phyloP scores from a whole-genome alignment of 2,797 vertebrate genomes.

The Takifugu ocellatus region DNA sequence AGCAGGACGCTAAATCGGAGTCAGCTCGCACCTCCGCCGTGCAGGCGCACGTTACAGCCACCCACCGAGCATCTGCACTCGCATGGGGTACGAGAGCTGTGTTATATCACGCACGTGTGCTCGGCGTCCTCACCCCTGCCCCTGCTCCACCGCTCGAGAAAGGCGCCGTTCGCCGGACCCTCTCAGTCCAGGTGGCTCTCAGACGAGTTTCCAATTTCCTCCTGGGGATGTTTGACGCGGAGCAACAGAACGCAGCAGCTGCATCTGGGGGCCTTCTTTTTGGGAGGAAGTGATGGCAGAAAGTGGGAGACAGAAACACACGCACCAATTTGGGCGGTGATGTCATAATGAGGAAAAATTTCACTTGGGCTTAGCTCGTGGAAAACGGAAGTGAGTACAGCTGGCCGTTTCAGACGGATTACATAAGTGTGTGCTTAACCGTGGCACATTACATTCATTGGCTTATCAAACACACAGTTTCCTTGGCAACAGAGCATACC shows the following conservation, averaged over 20 bases:
- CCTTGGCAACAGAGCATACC: conserved; percentile 69
- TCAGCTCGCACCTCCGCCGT: conserved; percentile 22
- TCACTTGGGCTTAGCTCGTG: conserved; percentile 20
- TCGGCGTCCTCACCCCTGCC: conserved; percentile 22
- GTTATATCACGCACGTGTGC: conserved; percentile 55
- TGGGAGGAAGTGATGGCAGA: conserved; percentile 59
- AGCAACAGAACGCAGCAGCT: conserved; percentile 35
- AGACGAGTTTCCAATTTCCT: conserved; percentile 6
- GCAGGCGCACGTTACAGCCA: conserved; percentile 14
- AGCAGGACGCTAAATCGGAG: conserved; percentile 51
- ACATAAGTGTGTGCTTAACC: conserved; percentile 62
- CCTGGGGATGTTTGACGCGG: conserved; percentile 24
- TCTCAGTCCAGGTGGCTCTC: conserved; percentile 18
- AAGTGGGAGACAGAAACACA: conserved; percentile 27
- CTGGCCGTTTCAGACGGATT: conserved; percentile 47
- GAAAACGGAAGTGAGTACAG: conserved; percentile 35
- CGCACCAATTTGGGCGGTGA: conserved; percentile 20
- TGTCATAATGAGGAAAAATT: conserved; percentile 23
- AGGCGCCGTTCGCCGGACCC: conserved; percentile 12
- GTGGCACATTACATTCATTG: conserved; percentile 62
- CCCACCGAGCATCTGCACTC: conserved; percentile 19
- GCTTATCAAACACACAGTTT: conserved; percentile 66
- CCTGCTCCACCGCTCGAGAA: conserved; percentile 3
- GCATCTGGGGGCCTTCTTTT: conserved; percentile 41
- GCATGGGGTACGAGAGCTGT: conserved; percentile 24